Percentiles rank a stretch among this genome's conserved stretches.
Conservation (phyloP, 2,113 vertebrate genomes). For the Paramisgurnus dabryanus region DNA sequence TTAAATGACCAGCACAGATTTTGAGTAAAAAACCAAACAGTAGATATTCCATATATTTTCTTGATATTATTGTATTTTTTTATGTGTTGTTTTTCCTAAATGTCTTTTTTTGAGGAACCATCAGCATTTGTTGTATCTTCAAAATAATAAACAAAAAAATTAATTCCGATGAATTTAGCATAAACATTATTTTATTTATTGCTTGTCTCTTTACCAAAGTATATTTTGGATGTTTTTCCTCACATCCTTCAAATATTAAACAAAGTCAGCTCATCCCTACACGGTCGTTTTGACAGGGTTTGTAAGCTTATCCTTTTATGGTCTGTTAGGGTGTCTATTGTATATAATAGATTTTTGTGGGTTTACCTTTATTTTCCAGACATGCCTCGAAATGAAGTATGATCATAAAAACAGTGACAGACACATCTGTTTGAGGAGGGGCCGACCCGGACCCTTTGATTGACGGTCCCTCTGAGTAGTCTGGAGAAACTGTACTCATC, state of each 20-base stretch:
- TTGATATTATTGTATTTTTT: too few relatives aligned
- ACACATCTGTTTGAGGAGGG: constrained; percentile 16
- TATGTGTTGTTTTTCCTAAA: too few relatives aligned
- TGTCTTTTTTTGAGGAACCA: too few relatives aligned
- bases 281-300: background rate
- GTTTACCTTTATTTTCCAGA: constrained; percentile 10
- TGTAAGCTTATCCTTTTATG: background rate
- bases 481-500: constrained; percentile 42
- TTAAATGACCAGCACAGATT: too few relatives aligned
- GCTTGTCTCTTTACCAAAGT: too few relatives aligned
- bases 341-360: constrained; percentile 3
- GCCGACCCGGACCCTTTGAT: background rate
- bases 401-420: constrained; percentile 9
- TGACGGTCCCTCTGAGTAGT: constrained; percentile 39
- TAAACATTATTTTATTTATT: background rate
- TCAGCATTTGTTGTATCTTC: too few relatives aligned
- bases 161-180: too few relatives aligned
- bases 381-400: constrained; percentile 16
- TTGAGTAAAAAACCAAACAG: too few relatives aligned
- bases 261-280: background rate
- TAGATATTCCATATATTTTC: too few relatives aligned
- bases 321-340: background rate
- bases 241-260: background rate
- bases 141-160: too few relatives aligned
- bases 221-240: background rate